Percentiles rank a stretch among this genome's conserved stretches.
Evolutionary conservation across 1,140 invertebrate genomes (phyloP).

Genomic region (Diabrotica undecimpunctata): DNA sequence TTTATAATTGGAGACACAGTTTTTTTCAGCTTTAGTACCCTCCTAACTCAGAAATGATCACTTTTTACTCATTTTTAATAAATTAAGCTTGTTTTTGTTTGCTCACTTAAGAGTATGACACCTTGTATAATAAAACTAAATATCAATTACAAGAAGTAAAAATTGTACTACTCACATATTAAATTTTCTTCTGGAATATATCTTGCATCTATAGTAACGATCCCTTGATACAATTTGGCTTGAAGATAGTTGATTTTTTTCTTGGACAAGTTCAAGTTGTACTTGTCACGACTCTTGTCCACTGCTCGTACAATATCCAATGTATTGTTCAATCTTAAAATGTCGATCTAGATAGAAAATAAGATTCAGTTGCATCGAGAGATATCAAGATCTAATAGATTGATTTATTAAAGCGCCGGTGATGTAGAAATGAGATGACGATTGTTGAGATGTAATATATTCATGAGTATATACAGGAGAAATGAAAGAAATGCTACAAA

Average conservation of each 20-base stretch:
- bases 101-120: no score
- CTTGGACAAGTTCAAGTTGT: constrained; percentile 9
- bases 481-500: no score
- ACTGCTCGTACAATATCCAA: constrained; percentile 18
- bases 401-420: not conserved
- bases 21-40: no score
- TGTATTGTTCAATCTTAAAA: constrained; percentile 20
- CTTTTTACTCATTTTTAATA: no score
- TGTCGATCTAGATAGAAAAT: constrained; percentile 16
- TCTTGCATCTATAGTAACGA: constrained; percentile 11
- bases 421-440: no score
- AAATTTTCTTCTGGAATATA: constrained; percentile 12
- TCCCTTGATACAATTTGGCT: constrained; percentile 22
- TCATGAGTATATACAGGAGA: no score
- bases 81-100: no score
- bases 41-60: no score
- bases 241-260: constrained; percentile 11
- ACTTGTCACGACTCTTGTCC: constrained; percentile 13
- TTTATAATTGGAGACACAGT: no score
- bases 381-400: not conserved
- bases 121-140: no score
- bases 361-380: not conserved
- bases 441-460: no score
- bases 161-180: constrained; percentile 11
- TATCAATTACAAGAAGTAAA: no score